phyloP scores from a whole-genome alignment of 2,888 invertebrate genomes.

The Rhopalosiphum nymphaeae region DNA sequence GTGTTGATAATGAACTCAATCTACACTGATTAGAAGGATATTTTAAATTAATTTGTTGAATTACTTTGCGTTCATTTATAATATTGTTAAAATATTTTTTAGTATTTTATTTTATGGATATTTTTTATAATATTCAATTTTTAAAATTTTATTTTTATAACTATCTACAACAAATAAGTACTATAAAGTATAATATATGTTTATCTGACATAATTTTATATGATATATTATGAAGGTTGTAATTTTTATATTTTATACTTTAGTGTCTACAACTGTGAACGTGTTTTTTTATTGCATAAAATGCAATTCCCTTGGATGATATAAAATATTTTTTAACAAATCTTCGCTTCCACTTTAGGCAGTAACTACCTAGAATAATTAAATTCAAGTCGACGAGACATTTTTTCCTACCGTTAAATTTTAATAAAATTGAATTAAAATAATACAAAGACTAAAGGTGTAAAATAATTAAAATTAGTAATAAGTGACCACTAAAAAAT shows the following conservation, averaged over 20 bases:
- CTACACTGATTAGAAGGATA: neutral
- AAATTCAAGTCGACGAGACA: neutral
- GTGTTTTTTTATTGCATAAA: neutral
- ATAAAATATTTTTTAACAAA: slow-evolving; percentile 11
- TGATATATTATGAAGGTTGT: neutral
- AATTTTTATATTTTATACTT: neutral
- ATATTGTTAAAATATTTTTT: neutral
- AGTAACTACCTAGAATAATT: neutral
- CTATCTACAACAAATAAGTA: neutral
- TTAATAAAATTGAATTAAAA: neutral
- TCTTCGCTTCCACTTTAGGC: neutral
- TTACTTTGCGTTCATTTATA: neutral
- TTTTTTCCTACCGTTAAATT: neutral
- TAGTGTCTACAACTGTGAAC: neutral
- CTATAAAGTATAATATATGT: neutral
- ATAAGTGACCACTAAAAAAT: neutral
- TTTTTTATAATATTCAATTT: neutral
- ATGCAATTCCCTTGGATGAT: neutral
- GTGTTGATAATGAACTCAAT: neutral
- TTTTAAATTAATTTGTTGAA: neutral
- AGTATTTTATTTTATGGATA: neutral
- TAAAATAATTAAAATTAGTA: slow-evolving; percentile 18
- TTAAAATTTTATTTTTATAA: neutral
- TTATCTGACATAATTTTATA: neutral
- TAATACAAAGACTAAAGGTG: neutral